A percentile compares a stretch with the other conserved stretches of the same genome.
phyloP scores from a whole-genome alignment of 1,140 invertebrate species.

The Mycetomoellerius zeteki region DNA sequence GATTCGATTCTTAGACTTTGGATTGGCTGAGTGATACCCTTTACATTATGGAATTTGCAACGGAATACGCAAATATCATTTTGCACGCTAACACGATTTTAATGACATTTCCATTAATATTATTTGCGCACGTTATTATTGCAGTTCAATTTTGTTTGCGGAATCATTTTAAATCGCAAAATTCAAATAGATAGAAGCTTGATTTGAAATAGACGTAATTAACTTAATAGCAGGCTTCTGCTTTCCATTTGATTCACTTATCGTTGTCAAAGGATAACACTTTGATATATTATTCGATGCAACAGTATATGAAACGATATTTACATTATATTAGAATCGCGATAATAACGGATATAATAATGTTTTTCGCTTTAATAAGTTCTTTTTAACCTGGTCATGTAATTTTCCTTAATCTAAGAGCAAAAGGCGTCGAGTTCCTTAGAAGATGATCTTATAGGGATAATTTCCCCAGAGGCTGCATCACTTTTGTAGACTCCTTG shows the following conservation, averaged over 20 bases:
- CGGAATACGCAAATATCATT: neutral
- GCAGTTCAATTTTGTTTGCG: neutral
- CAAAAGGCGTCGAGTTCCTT: conserved; percentile 42
- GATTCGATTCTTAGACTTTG: neutral
- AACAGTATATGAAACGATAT: conserved; percentile 19
- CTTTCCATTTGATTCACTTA: neutral
- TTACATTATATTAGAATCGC: conserved; percentile 4
- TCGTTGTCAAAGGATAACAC: neutral
- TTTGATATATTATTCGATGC: neutral
- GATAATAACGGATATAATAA: conserved; percentile 33
- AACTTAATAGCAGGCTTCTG: neutral
- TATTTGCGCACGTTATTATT: conserved; percentile 5
- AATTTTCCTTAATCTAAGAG: conserved; percentile 40
- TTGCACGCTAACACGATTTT: neutral
- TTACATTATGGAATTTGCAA: neutral
- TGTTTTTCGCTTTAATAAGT: conserved; percentile 30
- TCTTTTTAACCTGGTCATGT: conserved; percentile 25
- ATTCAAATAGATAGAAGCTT: neutral
- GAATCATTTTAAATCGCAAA: neutral
- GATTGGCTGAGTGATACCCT: neutral
- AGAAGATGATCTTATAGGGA: conserved; percentile 51
- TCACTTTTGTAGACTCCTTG: conserved; percentile 55
- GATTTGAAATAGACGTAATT: neutral
- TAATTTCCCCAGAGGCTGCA: conserved; percentile 60
- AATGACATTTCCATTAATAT: neutral